These are phyloP conservation scores for Apodemia mormo DNA, from an alignment of 2,888 invertebrate genomes.

Conservation along the genomic window DNA sequence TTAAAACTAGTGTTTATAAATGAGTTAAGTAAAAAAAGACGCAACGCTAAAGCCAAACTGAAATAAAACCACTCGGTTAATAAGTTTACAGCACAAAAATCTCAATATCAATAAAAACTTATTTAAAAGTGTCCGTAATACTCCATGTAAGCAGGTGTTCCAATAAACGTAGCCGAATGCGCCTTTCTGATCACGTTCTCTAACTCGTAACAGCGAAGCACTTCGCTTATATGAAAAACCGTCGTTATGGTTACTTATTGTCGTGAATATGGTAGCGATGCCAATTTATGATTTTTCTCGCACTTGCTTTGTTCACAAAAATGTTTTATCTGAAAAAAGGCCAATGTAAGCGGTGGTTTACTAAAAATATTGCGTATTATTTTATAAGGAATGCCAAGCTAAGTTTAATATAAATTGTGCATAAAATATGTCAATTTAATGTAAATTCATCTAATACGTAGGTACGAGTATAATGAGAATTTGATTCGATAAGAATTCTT, in stretches of 20 bases:
- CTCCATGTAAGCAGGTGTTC: conserved; percentile 62
- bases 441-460: neutral
- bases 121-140: conserved; percentile 35
- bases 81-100: conserved; percentile 14
- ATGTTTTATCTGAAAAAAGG: neutral
- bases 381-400: neutral
- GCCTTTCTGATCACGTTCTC: conserved; percentile 68
- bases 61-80: neutral
- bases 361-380: neutral
- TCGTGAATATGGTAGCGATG: conserved; percentile 53
- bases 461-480: neutral
- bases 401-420: neutral
- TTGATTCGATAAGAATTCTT: neutral
- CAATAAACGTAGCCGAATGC: conserved; percentile 58
- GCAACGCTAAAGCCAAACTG: neutral
- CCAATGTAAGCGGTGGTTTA: neutral
- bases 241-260: conserved; percentile 71
- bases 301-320: conserved; percentile 8
- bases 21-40: neutral
- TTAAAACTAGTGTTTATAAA: no score
- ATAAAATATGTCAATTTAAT: no score
- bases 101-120: conserved; percentile 14
- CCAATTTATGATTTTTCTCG: conserved; percentile 11
- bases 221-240: conserved; percentile 68
- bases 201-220: conserved; percentile 63